Evolutionary conservation across 2,888 invertebrate species (phyloP).

Genomic region (Nineta flava): DNA sequence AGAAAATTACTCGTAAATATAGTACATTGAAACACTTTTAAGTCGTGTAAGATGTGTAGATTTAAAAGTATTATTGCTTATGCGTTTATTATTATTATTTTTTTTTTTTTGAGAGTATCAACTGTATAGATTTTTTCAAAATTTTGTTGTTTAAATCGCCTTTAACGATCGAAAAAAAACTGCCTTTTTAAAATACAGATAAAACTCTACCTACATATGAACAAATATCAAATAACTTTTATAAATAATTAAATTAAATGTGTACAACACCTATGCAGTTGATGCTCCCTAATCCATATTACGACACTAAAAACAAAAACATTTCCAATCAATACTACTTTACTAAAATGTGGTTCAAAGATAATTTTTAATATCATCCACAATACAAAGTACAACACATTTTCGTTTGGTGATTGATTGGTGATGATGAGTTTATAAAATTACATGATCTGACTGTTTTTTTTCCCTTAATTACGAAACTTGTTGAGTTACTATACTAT

Average conservation of each 20-base stretch:
- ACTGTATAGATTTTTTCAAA: not conserved
- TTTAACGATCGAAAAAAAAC: not conserved
- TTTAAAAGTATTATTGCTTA: not conserved
- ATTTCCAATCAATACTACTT: not conserved
- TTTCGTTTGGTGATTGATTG: not conserved
- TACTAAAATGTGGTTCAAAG: not conserved
- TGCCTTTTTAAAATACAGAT: not conserved
- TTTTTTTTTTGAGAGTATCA: not conserved
- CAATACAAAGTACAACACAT: not conserved
- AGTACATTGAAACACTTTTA: too few relatives aligned
- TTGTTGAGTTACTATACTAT: not conserved
- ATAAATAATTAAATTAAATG: not conserved
- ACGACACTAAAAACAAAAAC: too few relatives aligned
- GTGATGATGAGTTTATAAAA: not conserved
- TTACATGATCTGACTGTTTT: not conserved
- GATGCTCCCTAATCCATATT: not conserved
- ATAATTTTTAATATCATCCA: not conserved
- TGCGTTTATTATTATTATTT: not conserved
- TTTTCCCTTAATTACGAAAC: not conserved
- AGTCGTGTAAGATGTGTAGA: not conserved
- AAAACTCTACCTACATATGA: not conserved
- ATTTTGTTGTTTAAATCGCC: not conserved
- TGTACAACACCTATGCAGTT: not conserved
- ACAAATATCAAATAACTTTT: not conserved
- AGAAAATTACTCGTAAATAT: not conserved